Percentiles rank a stretch among this genome's conserved stretches.
These are phyloP conservation scores for Boloria euphrosyne DNA, from an alignment of 2,888 invertebrate genomes.

Conservation along the genomic window DNA sequence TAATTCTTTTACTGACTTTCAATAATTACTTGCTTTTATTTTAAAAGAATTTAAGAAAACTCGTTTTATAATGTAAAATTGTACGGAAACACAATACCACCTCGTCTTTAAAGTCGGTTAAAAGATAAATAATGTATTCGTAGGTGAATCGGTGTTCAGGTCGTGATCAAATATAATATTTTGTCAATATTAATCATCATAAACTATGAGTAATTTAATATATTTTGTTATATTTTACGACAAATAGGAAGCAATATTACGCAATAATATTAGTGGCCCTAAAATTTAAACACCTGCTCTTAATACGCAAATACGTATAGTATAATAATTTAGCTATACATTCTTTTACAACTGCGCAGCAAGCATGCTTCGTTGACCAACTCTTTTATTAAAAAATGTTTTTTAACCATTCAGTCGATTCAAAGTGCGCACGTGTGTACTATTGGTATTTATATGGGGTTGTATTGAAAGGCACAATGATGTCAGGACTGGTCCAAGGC, in stretches of 20 bases:
- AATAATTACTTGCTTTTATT: no score
- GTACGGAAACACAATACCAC: no score
- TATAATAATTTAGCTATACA: conserved; percentile 11
- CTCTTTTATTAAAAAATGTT: conserved; percentile 28
- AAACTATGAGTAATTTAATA: no score
- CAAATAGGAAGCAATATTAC: conserved; percentile 10
- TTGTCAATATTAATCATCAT: no score
- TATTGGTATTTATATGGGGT: conserved; percentile 48
- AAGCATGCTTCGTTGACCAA: conserved; percentile 32
- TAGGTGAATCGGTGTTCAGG: no score
- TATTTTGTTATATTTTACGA: not conserved
- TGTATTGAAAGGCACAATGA: conserved; percentile 55
- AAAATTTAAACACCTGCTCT: conserved; percentile 12
- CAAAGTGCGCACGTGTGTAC: conserved; percentile 68
- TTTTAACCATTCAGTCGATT: conserved; percentile 53
- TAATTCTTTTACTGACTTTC: no score
- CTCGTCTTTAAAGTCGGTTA: no score
- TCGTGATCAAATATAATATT: no score
- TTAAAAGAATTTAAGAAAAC: no score
- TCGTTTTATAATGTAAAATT: no score
- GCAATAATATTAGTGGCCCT: conserved; percentile 3
- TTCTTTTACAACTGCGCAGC: conserved; percentile 9
- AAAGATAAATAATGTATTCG: no score
- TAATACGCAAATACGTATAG: conserved; percentile 8
- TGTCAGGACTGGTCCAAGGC: conserved; percentile 52